Evolutionary conservation across 1,140 invertebrate species (phyloP).

Genomic region (Cydia pomonella): DNA sequence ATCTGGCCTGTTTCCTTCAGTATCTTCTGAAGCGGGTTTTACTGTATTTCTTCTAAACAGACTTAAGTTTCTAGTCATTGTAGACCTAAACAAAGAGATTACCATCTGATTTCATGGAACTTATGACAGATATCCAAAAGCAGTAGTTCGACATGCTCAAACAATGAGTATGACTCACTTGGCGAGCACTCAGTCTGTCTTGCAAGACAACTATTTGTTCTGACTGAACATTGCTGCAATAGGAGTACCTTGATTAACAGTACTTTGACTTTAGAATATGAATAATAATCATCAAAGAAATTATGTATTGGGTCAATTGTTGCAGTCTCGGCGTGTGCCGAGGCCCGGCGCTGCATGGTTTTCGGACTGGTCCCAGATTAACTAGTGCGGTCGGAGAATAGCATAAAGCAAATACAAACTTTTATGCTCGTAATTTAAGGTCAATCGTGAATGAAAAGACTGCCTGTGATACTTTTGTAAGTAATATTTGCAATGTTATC

Average conservation of each 20-base stretch:
- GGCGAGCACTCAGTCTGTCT: not conserved
- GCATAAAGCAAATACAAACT: too few relatives aligned
- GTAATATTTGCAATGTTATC: too few relatives aligned
- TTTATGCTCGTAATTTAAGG: too few relatives aligned
- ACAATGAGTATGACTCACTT: constrained; percentile 18
- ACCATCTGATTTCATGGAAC: constrained; percentile 3
- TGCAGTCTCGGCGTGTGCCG: too few relatives aligned
- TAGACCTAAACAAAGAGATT: not conserved
- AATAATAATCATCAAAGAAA: too few relatives aligned
- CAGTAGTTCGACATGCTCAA: not conserved
- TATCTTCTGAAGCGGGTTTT: not conserved
- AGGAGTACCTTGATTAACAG: not conserved
- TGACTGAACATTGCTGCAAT: not conserved
- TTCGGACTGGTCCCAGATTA: too few relatives aligned
- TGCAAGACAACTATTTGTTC: constrained; percentile 24
- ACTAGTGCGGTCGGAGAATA: too few relatives aligned
- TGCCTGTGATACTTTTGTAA: too few relatives aligned
- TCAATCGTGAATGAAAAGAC: too few relatives aligned
- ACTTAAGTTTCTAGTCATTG: not conserved
- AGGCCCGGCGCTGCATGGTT: too few relatives aligned
- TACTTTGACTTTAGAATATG: not conserved
- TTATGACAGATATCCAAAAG: constrained; percentile 28
- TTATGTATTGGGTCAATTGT: too few relatives aligned
- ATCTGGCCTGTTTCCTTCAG: too few relatives aligned
- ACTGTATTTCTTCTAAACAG: not conserved